Evolutionary conservation across 2,888 invertebrate genomes (phyloP), one percentile per base, ranked within the genome.

Genomic region (Pterobdella sp.): DNA sequence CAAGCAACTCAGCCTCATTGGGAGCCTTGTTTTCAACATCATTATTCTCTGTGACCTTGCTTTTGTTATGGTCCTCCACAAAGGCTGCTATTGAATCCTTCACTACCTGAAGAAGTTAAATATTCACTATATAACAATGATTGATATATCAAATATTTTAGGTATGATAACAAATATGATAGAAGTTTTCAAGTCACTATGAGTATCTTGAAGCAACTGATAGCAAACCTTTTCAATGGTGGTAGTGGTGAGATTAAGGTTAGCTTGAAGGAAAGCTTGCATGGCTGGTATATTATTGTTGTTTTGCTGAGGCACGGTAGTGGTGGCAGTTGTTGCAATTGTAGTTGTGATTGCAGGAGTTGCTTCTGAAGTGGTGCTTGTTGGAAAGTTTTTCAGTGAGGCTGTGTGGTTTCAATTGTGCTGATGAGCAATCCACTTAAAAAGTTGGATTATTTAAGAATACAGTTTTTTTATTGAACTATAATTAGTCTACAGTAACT

Each of bases 1-100:
- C 35, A 18, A 35, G 66, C n/a, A 66, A 14, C 32, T 66, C 49
- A 1, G 69, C 42, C 37, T 68, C 68, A 18, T 35, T 37, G 35
- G 73, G 69, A 14, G 69, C 69, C 29, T 29, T 68, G 35, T 68
- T 29, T 18, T 35, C 68, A 4, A 22, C 36, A 1, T 18, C 4
- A 18, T 18, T 22, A 18, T 4, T 42, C 29, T 26, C 56, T 31
- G 10, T 26, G 10, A 7, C 42, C 10, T 26, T n/a, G n/a, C n/a
- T 56, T 26, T 56, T 56, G 60, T 26, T 56, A 22, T 56, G 60
- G 60, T 56, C 60, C 60, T 56, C 60, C 14, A 56, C 60, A n/a
- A 56, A 56, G 7, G 60, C 60, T 22, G 60, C 60, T 7, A 56
- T 56, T 4, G 60, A 56, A n/a, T 56, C 60, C 60, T 56, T 56